phyloP scores from a whole-genome alignment of 2,888 invertebrate genomes.

The Polydrusus pterygomalis region DNA sequence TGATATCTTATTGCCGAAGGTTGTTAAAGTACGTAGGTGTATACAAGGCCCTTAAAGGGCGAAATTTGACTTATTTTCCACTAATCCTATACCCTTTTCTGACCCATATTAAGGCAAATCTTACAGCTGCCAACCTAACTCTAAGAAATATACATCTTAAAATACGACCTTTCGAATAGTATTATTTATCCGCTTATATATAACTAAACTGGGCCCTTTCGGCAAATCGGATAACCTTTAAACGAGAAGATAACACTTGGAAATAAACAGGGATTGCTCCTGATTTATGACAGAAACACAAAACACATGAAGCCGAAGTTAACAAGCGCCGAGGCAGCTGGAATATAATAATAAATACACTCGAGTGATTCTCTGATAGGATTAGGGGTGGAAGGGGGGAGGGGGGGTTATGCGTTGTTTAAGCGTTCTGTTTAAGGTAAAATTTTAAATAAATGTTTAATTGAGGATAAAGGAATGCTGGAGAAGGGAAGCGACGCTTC shows the following conservation, averaged over 20 bases:
- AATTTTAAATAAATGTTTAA: conserved; percentile 4
- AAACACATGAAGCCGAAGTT: conserved; percentile 33
- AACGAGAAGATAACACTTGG: conserved; percentile 26
- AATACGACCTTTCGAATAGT: conserved; percentile 4
- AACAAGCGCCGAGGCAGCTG: conserved; percentile 23
- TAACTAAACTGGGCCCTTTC: conserved; percentile 19
- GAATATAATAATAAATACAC: conserved; percentile 35
- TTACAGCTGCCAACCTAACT: not conserved
- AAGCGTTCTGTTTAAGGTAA: conserved; percentile 2
- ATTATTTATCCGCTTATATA: conserved; percentile 12
- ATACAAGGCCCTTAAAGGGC: not conserved
- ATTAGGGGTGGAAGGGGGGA: conserved; percentile 3
- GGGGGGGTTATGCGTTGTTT: conserved; percentile 11
- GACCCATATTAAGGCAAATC: conserved; percentile 10
- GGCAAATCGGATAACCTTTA: conserved; percentile 28
- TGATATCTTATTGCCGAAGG: no score
- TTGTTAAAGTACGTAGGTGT: not conserved
- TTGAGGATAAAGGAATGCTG: not conserved
- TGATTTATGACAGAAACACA: conserved; percentile 42
- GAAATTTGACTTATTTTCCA: not conserved
- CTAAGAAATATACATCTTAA: conserved; percentile 12
- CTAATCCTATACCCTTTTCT: not conserved
- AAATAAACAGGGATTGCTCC: conserved; percentile 29
- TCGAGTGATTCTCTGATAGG: conserved; percentile 8
- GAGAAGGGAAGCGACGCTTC: not conserved